Conservation (phyloP, 2,113 vertebrate species). For the Macquaria australasica region DNA sequence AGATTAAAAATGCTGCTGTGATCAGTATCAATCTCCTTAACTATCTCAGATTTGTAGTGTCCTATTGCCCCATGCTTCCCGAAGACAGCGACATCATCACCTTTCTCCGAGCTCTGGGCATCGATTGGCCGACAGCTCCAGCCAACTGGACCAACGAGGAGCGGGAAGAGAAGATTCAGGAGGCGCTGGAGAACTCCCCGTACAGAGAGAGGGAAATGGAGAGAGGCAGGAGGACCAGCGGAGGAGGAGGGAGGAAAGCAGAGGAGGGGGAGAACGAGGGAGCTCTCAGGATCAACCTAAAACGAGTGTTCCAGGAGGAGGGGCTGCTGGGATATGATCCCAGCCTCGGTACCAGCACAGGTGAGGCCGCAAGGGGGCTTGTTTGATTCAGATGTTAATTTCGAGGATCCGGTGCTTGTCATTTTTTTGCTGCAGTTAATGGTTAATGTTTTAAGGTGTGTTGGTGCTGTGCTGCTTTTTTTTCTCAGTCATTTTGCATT, state of each 20-base stretch:
- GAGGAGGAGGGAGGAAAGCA: slow-evolving; percentile 59
- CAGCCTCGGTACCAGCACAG: slow-evolving; percentile 80
- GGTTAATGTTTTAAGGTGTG: not conserved
- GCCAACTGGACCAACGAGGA: slow-evolving; percentile 64
- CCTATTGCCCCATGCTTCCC: slow-evolving; percentile 83
- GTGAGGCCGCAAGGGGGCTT: slow-evolving; percentile 21
- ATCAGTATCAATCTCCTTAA: not conserved
- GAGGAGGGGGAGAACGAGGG: slow-evolving; percentile 69
- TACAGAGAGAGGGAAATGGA: slow-evolving; percentile 77
- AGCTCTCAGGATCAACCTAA: slow-evolving; percentile 83
- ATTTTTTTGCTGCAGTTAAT: not conserved
- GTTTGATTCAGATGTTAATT: not conserved
- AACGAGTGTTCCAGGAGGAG: slow-evolving; percentile 84
- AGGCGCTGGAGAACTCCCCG: slow-evolving; percentile 72
- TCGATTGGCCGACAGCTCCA: slow-evolving; percentile 85
- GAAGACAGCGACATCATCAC: slow-evolving; percentile 76
- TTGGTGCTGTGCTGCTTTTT: not conserved
- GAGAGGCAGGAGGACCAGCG: slow-evolving; percentile 56
- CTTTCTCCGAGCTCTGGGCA: slow-evolving; percentile 85
- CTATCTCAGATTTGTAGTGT: slow-evolving; percentile 80
- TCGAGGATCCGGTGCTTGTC: not conserved
- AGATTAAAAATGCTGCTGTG: not conserved
- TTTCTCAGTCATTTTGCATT: not conserved
- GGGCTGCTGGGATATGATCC: slow-evolving; percentile 89
- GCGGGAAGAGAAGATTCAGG: slow-evolving; percentile 78